These are phyloP conservation scores for Thera britannica DNA, from an alignment of 2,888 invertebrate species.

Conservation along the genomic window DNA sequence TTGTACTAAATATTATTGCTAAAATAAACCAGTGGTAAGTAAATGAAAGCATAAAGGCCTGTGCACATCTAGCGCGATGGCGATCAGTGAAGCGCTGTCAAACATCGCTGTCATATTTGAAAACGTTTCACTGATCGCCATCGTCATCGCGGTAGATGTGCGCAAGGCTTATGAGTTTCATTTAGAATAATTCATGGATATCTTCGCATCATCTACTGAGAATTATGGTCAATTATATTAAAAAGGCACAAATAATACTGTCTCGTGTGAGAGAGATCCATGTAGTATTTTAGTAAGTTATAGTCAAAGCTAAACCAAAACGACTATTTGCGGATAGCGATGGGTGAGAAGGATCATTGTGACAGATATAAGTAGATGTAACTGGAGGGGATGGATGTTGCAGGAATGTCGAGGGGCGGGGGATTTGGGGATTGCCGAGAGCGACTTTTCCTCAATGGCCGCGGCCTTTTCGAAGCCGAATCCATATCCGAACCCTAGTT, in stretches of 20 bases:
- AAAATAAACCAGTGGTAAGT: conserved; percentile 51
- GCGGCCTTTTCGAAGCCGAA: conserved; percentile 64
- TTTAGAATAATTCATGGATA: conserved; percentile 51
- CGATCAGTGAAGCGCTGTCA: no score
- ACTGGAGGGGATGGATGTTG: conserved; percentile 87
- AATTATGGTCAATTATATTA: conserved; percentile 39
- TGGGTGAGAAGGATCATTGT: conserved; percentile 88
- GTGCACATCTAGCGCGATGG: no score
- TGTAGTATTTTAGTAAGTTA: conserved; percentile 58
- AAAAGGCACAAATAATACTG: conserved; percentile 73
- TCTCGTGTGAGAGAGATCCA: conserved; percentile 62
- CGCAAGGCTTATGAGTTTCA: neutral
- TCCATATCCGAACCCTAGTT: conserved; percentile 64
- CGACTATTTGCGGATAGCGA: conserved; percentile 87
- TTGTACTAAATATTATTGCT: conserved; percentile 54
- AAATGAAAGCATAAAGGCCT: conserved; percentile 15
- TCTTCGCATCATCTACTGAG: conserved; percentile 43
- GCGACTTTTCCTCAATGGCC: conserved; percentile 78
- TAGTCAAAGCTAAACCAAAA: conserved; percentile 83
- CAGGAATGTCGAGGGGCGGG: conserved; percentile 73
- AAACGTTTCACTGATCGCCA: no score
- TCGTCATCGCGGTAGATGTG: no score
- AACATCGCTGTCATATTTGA: no score
- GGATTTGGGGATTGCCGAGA: conserved; percentile 79
- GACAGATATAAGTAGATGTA: conserved; percentile 87